Base-by-base conservation (phyloP, 2,888 invertebrate species). In the Luperina testacea region DNA sequence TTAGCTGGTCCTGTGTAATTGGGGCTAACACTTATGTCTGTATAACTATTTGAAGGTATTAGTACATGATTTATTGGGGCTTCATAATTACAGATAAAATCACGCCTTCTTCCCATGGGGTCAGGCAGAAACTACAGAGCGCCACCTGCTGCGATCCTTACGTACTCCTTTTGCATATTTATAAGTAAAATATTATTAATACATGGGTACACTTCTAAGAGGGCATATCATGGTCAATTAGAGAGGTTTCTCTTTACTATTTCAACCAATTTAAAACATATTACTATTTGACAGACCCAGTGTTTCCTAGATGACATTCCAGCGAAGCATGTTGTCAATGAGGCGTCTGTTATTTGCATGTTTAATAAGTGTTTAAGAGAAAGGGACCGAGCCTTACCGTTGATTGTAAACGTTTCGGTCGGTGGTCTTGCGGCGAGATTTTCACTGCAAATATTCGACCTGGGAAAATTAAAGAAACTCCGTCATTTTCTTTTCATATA, bases 391-490 rank as follows among this genome's bases (percentile, higher is more conserved):
- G 74, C n/a, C 57, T 79, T 67, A 72, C 83, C n/a, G 78, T 74
- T 74, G 59, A 65, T 80, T 75, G 51, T n/a, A 65, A 67, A 64
- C 72, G 75, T 81, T 72, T 74, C 70, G 85, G 75, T 84, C 38
- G 32, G 57, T 61, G 64, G 63, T 72, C 42, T 73, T 77, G 85
- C 61, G 72, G 85, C 38, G 20, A 74, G 24, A 61, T 69, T 85
- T 85, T 84, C 85, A 53, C 87, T 76, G 27, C 11, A 84, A 76
- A 76, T 73, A 80, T 83, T 76, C 42, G 63, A 17, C 24, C 32
- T 65, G 51, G 0, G 45, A 73, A 86, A 75, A 78, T 75, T 38
- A 51, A 48, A 77, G 32, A 76, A 77, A 85, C 38, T 51, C 27
- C 15, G 6, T 11, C 9, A 48, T 51, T 71, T 71, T 81, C 27